A percentile compares a stretch with the other conserved stretches of the same genome.
phyloP scores from a whole-genome alignment of 2,888 invertebrate species.

The Hanleya hanleyi region DNA sequence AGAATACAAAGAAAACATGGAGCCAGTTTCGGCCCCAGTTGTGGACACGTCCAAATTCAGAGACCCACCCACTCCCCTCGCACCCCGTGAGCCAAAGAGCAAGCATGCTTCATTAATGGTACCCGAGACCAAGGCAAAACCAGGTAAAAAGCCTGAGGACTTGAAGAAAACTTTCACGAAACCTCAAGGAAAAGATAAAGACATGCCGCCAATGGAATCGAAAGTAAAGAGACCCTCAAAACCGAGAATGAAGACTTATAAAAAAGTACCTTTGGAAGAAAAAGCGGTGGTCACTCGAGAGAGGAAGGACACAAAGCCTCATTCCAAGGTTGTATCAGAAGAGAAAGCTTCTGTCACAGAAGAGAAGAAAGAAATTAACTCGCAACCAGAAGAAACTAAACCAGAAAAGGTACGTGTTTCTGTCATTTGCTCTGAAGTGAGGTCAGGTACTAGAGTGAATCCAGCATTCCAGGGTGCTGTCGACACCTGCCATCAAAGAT shows the following conservation, averaged over 20 bases:
- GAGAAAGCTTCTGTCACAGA: background rate
- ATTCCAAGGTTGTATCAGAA: conserved; percentile 19
- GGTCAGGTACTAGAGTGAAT: background rate
- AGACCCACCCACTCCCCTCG: conserved; percentile 44
- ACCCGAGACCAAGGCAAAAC: background rate
- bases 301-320: no score
- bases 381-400: background rate
- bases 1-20: conserved; percentile 21
- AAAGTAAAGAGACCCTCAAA: conserved; percentile 10
- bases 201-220: no score
- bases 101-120: conserved; percentile 19
- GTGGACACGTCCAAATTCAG: conserved; percentile 47
- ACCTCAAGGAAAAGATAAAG: background rate
- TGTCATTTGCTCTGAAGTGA: no score
- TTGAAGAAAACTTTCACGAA: background rate
- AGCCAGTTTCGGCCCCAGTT: conserved; percentile 41
- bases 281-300: no score
- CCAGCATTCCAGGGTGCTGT: background rate
- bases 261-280: no score
- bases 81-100: conserved; percentile 45
- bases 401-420: no score
- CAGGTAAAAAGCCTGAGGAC: background rate
- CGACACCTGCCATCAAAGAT: no score
- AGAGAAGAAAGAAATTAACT: background rate
- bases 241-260: background rate